Evolutionary conservation across 1,140 invertebrate genomes (phyloP).

Genomic region (Mizuhopecten yessoensis): DNA sequence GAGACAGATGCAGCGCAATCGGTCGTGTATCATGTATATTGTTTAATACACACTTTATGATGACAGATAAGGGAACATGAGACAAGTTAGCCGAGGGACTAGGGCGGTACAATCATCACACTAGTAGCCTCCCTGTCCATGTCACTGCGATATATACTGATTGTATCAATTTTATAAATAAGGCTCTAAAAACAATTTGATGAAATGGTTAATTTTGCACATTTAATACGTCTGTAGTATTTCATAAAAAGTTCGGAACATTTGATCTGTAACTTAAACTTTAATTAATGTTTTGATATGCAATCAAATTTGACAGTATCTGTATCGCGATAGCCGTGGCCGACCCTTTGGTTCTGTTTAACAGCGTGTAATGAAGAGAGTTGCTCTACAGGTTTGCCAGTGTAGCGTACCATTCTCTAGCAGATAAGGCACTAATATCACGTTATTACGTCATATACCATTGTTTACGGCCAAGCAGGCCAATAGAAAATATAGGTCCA

Average conservation of each 20-base stretch:
- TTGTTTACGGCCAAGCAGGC: neutral
- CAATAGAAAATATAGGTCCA: neutral
- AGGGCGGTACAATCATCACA: neutral
- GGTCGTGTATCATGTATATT: too few species aligned
- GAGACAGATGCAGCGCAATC: too few species aligned
- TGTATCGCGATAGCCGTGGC: neutral
- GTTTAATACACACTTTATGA: too few species aligned
- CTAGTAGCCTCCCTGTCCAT: neutral
- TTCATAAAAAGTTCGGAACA: neutral
- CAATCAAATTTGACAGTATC: slow-evolving; percentile 28
- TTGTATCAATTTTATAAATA: neutral
- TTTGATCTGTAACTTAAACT: slow-evolving; percentile 19
- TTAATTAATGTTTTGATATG: slow-evolving; percentile 20
- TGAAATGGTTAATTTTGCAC: slow-evolving; percentile 34
- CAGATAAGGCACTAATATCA: slow-evolving; percentile 22
- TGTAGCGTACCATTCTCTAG: neutral
- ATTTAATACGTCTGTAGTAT: neutral
- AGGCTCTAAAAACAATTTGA: slow-evolving; percentile 10
- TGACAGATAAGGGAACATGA: neutral
- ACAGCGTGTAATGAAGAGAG: neutral
- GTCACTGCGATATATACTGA: neutral
- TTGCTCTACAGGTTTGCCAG: neutral
- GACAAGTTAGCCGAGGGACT: neutral
- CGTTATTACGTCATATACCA: neutral
- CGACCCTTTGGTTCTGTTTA: slow-evolving; percentile 23